Evolutionary conservation across 35 echinoderm and acorn worm species (phyloP), one percentile per base, ranked within the genome.

Genomic region (Amphiura filiformis): DNA sequence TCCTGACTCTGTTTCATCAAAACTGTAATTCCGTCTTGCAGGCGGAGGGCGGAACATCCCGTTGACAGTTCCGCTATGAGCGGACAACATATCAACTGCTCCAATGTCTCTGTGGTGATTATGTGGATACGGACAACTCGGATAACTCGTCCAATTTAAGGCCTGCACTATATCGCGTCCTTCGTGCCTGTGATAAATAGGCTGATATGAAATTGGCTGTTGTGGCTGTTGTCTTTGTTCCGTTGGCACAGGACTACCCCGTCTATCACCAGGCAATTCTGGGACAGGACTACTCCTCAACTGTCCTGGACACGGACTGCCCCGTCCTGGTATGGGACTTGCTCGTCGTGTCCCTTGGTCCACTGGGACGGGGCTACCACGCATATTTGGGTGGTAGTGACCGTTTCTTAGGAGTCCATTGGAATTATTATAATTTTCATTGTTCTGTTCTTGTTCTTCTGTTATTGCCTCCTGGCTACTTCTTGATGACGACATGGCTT

Each of bases 1-100:
- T 83, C 88, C 39, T 56, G 87, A 35, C 82, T 80, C 32, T 82
- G n/a, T 38, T 89, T 76, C 52, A 39, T 85, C 61, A 75, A 87
- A 78, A 37, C 88, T 78, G 36, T 81, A 87, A 78, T 88, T 39
- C 23, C 65, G 61, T 34, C 56, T 41, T 77, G 92, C 41, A 22
- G 82, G 42, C 18, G 65, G 61, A 33, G 36, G 32, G 9, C 31
- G 70, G 33, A 79, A 5, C 35, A 42, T 38, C 33, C 44, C 76
- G 26, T 87, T 87, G 37, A 87, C 75, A 11, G 85, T 87, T 23
- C 36, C 76, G 30, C 85, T 52, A 56, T 87, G 85, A 31, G 65
- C 39, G 15, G 65, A 34, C 28, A 87, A 37, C 36, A 87, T 70
- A 75, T 87, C 85, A 13, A 87, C 85, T 12, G 85, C 85, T 23